These are phyloP conservation scores for Drosophila sproati DNA, from an alignment of 1,140 invertebrate genomes.

Conservation along the genomic window DNA sequence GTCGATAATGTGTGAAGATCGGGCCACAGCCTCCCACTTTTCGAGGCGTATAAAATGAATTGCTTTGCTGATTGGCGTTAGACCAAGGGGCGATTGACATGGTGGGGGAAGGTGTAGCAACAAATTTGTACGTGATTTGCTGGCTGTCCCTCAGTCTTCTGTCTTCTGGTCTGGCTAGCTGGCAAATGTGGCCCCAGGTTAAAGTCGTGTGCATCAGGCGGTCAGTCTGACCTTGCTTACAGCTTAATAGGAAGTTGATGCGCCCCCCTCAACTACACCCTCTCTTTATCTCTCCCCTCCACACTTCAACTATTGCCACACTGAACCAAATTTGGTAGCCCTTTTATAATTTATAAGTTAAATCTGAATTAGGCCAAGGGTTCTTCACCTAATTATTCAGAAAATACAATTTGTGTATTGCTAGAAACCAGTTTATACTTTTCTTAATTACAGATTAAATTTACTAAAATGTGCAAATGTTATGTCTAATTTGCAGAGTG, in stretches of 20 bases:
- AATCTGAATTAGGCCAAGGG: too few relatives aligned
- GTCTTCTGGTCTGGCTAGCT: neutral
- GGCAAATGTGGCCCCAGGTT: conserved; percentile 43
- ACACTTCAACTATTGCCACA: too few relatives aligned
- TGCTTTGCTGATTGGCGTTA: conserved; percentile 66
- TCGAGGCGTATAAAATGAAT: conserved; percentile 63
- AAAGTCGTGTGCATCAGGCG: conserved; percentile 43
- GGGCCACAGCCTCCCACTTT: conserved; percentile 6
- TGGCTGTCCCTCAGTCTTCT: neutral
- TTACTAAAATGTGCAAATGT: too few relatives aligned
- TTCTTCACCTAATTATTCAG: too few relatives aligned
- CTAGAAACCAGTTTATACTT: too few relatives aligned
- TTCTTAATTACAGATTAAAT: too few relatives aligned
- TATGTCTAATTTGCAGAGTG: too few relatives aligned
- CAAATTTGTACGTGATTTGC: conserved; percentile 48
- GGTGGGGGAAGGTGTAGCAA: neutral
- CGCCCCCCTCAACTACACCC: neutral
- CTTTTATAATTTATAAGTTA: too few relatives aligned
- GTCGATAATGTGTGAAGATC: conserved; percentile 71
- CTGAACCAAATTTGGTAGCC: too few relatives aligned
- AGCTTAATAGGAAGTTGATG: conserved; percentile 33
- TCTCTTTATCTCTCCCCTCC: neutral
- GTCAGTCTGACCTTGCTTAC: conserved; percentile 52
- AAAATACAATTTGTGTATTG: too few relatives aligned
- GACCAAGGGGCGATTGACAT: neutral